A percentile compares a stretch with the other conserved stretches of the same genome.
Evolutionary conservation across 2,113 vertebrate species (phyloP).

Genomic region (Petroica traversi): DNA sequence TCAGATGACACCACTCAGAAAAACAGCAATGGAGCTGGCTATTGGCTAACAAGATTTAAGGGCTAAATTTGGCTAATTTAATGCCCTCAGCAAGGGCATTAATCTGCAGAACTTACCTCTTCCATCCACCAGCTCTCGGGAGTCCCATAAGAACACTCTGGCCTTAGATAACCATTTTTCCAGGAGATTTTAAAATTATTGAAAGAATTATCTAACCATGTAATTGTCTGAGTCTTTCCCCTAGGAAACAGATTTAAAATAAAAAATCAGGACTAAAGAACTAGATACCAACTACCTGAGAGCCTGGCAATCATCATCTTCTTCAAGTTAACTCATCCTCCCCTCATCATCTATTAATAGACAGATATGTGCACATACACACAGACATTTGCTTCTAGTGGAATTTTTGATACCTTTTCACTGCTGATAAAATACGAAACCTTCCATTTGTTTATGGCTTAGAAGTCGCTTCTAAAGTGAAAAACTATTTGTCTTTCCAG

Average conservation of each 20-base stretch:
- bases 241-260: neutral
- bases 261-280: neutral
- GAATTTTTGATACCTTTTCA: neutral
- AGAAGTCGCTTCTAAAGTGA: neutral
- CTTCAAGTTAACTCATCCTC: neutral
- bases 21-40: neutral
- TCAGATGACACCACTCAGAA: neutral
- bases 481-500: neutral
- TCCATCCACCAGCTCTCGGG: neutral
- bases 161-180: neutral
- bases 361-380: neutral
- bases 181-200: neutral
- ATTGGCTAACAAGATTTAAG: neutral
- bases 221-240: neutral
- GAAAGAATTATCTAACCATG: neutral
- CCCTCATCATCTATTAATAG: neutral
- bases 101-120: neutral
- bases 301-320: neutral
- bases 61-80: neutral
- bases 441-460: neutral
- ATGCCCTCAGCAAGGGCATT: neutral
- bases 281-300: neutral
- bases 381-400: neutral
- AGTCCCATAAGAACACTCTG: neutral
- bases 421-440: neutral